Evolutionary conservation across 1,140 invertebrate species (phyloP), one percentile per base, ranked within the genome.

Genomic region (Drosophila ambigua): DNA sequence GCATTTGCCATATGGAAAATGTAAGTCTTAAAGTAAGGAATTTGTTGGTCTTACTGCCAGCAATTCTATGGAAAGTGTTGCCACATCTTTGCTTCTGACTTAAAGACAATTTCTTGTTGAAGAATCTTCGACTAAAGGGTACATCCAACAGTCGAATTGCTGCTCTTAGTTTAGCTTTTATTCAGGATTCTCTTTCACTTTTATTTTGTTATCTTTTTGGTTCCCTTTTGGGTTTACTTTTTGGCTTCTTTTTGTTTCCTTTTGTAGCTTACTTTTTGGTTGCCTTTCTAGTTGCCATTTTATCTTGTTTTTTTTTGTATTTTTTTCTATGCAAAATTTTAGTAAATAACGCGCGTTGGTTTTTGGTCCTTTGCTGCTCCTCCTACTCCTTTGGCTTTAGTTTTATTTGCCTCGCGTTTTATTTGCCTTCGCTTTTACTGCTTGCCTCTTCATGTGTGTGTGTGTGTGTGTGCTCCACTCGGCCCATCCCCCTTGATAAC

Each of bases 291-390:
- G 11, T 52, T 31, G 44, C 2, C 23, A 4, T 35, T 53, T 51
- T 48, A 13, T 13, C 11, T 13, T 64, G n/a, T 41, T 52, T 41
- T 43, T 31, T 46, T 31, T 48, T 58, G 46, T 20, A 65, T 61
- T 66, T 83, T 79, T 87, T 68, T 76, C 72, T 88, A 82, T 88
- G 82, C 66, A 87, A 87, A 82, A 13, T 39, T 87, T 82, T 87
- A 87, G 82, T 79, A 87, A 87, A 87, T 88, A 87, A 61, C 83
- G 83, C 79, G 67, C 48, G 72, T 87, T 73, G 72, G 65, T 54
- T 60, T 61, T 82, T 20, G 20, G 20, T 67, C 82, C 31, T 2
- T 4, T 35, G 9, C 31, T 5, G 11, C 35, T 39, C 4, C 35
- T 13, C 4, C 31, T 35, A 9, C 31, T 35, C 9, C 35, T 39